A percentile compares a stretch with the other conserved stretches of the same genome.
These are phyloP conservation scores for Cydia fagiglandana DNA, from an alignment of 1,140 invertebrate genomes.

Conservation along the genomic window DNA sequence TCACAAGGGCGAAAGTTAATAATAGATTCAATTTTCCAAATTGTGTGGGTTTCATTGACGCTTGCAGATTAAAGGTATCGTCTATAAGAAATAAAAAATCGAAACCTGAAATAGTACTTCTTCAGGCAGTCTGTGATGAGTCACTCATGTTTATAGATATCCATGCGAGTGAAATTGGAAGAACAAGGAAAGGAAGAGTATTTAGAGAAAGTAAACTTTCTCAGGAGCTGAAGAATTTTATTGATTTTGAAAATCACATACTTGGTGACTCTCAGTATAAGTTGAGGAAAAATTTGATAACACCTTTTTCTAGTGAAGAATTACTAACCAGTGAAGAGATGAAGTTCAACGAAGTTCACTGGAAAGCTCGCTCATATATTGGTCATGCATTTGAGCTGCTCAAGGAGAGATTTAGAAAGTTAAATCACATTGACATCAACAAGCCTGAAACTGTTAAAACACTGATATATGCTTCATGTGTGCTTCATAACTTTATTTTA, in stretches of 20 bases:
- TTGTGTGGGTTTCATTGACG: conserved; percentile 73
- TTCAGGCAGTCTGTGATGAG: conserved; percentile 76
- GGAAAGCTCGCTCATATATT: conserved; percentile 64
- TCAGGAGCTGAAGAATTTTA: conserved; percentile 61
- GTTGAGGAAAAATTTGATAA: conserved; percentile 65
- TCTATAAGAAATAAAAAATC: conserved; percentile 54
- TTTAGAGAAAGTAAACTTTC: conserved; percentile 62
- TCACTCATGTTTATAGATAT: conserved; percentile 66
- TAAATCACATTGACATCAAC: conserved; percentile 62
- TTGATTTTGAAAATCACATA: conserved; percentile 71
- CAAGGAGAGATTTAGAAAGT: conserved; percentile 62
- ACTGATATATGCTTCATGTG: conserved; percentile 62
- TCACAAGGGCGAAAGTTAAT: conserved; percentile 69
- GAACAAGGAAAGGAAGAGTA: conserved; percentile 59
- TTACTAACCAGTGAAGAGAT: conserved; percentile 66
- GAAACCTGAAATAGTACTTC: conserved; percentile 54
- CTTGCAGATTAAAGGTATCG: conserved; percentile 61
- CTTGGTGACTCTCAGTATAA: conserved; percentile 67
- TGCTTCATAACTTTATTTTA: conserved; percentile 70
- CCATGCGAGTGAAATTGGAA: conserved; percentile 59
- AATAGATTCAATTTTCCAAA: conserved; percentile 70
- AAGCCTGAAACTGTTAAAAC: conserved; percentile 54
- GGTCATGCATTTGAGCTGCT: conserved; percentile 66
- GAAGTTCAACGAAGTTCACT: conserved; percentile 71
- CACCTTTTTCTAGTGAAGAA: conserved; percentile 66